These are phyloP conservation scores for Chloroclystis v-ata DNA, from an alignment of 2,888 invertebrate genomes.

Conservation along the genomic window DNA sequence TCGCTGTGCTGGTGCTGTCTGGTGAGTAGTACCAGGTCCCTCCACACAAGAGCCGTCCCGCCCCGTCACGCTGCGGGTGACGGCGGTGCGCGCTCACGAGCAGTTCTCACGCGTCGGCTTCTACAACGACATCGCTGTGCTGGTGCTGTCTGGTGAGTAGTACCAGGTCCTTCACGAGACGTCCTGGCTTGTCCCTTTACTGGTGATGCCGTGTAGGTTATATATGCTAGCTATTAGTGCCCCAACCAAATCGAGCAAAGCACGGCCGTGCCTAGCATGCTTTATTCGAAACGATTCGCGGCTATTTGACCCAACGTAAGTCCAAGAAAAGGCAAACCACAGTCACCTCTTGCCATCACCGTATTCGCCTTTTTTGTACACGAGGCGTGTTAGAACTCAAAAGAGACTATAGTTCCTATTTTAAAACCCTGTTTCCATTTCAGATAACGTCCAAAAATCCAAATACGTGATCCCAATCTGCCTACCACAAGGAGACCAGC, in stretches of 20 bases:
- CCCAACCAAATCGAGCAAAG: no score
- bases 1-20: conserved; percentile 87
- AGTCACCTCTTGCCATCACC: no score
- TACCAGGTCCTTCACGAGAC: no score
- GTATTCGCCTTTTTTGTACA: no score
- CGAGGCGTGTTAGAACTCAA: no score
- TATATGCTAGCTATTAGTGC: no score
- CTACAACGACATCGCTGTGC: conserved; percentile 95
- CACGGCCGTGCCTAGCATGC: no score
- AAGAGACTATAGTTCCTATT: no score
- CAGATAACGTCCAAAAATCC: conserved; percentile 85
- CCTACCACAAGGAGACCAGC: conserved; percentile 81
- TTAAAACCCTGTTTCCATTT: conserved; percentile 18
- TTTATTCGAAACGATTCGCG: no score
- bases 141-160: conserved; percentile 78
- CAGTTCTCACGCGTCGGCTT: conserved; percentile 93
- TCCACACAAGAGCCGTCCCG: conserved; percentile 92
- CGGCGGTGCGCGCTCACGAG: conserved; percentile 88
- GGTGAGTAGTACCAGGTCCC: no score
- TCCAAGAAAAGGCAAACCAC: no score
- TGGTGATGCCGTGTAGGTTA: conserved; percentile 85
- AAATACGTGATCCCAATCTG: conserved; percentile 93
- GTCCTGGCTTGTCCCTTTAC: conserved; percentile 87
- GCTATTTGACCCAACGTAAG: no score
- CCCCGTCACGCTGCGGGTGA: conserved; percentile 87